phyloP scores from a whole-genome alignment of 2,113 vertebrate species.

The Oncorhynchus gorbuscha region DNA sequence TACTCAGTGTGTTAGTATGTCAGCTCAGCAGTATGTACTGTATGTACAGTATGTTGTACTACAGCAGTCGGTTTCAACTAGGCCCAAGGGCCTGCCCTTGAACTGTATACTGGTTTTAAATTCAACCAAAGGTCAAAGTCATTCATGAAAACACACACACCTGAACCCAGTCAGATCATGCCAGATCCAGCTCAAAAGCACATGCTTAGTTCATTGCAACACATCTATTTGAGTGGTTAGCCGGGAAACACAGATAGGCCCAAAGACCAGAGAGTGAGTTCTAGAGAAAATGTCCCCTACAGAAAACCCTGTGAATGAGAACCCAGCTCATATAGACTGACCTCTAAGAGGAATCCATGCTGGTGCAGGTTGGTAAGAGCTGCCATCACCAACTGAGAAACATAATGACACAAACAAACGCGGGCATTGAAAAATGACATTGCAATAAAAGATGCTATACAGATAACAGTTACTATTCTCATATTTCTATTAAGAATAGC shows the following conservation, averaged over 20 bases:
- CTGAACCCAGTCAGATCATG: too few relatives aligned
- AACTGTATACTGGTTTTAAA: background rate
- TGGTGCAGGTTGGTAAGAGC: constrained; percentile 75
- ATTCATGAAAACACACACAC: too few relatives aligned
- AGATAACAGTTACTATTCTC: background rate
- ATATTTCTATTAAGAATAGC: background rate
- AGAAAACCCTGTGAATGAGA: constrained; percentile 29
- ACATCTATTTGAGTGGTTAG: too few relatives aligned
- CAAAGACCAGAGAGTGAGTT: constrained; percentile 45
- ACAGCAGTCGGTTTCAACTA: too few relatives aligned
- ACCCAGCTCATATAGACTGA: constrained; percentile 57
- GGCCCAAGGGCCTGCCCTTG: too few relatives aligned
- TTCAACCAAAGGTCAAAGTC: constrained; percentile 25
- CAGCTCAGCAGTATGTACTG: too few relatives aligned
- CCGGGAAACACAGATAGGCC: too few relatives aligned
- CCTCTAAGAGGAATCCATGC: constrained; percentile 75
- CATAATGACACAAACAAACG: background rate
- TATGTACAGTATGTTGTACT: too few relatives aligned
- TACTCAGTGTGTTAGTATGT: constrained; percentile 14
- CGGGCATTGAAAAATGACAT: background rate
- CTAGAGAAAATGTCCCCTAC: constrained; percentile 12
- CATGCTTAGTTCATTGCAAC: too few relatives aligned
- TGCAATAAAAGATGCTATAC: background rate
- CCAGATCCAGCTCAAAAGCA: too few relatives aligned
- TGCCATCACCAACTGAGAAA: constrained; percentile 73